These are phyloP conservation scores for Trichosurus vulpecula DNA, from an alignment of 2,797 vertebrate genomes.

Conservation along the genomic window DNA sequence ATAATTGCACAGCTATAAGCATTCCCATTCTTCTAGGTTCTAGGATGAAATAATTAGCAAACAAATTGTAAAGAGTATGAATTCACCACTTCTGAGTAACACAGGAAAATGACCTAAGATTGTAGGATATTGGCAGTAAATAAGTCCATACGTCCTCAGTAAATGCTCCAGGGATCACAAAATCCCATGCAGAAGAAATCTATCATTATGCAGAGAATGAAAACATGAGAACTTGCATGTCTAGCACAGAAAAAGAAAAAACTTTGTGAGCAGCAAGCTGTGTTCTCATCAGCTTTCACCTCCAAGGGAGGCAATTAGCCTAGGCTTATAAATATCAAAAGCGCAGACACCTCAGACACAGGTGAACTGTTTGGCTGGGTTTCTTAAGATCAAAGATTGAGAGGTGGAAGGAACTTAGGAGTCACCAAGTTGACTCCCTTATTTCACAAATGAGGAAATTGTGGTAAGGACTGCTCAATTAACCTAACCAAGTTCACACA, in stretches of 20 bases:
- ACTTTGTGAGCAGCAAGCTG: not conserved
- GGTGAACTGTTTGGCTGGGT: not conserved
- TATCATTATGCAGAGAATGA: not conserved
- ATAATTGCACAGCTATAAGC: not conserved
- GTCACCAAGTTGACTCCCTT: too few relatives aligned
- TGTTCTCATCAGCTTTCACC: not conserved
- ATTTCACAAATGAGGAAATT: not conserved
- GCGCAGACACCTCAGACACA: not conserved
- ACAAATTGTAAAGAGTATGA: not conserved
- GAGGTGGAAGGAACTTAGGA: not conserved
- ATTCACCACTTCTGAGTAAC: not conserved
- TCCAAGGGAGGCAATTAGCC: not conserved
- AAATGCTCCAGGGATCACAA: not conserved
- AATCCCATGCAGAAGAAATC: not conserved
- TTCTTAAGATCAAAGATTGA: not conserved
- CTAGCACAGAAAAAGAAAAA: not conserved
- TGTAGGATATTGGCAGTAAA: not conserved
- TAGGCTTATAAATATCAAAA: not conserved
- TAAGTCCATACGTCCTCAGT: not conserved
- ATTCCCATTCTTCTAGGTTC: not conserved
- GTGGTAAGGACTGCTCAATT: not conserved
- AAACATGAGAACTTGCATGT: not conserved
- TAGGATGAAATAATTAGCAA: constrained; percentile 7
- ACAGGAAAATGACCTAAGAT: not conserved
- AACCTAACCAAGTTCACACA: not conserved